Evolutionary conservation across 2,113 vertebrate genomes (phyloP), one percentile per base, ranked within the genome.

Genomic region (Sinocyclocheilus anophthalmus): DNA sequence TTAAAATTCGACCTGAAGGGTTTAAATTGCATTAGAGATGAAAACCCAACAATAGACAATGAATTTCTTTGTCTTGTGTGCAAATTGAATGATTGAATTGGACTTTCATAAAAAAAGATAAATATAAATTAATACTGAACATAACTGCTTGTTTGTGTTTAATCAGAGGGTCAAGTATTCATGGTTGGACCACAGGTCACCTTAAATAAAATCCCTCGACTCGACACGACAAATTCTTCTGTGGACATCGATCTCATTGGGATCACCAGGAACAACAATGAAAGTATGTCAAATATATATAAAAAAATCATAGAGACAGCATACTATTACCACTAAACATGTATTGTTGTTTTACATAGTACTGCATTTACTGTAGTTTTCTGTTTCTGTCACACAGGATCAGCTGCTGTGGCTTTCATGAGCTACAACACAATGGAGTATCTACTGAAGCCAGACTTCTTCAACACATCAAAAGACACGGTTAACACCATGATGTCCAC

Each of bases 401-500:
- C 16, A 26, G 70, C 77, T 37, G 16, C 30, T 55, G 83, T 81
- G 48, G 75, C 61, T 33, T 86, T 88, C 20, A 33, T 79, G 16
- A 86, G 65, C 33, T 88, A 82, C 50, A 22, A 0, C 24, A 48
- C 24, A 55, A 63, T 89, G 83, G 50, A 4, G 8, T 22, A 1
- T 9, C 33, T 86, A 20, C 76, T 69, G 65, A 69, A 69, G 14
- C 65, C 65, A 9, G 65, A 69, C 30, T 69, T 69, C 7, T 69
- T 69, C 1, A 82, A 84, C 75, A 81, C 5, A 26, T 8, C 13
- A 6, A 13, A 26, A 1, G 22, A 5, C n/a, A 72, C 67, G 2
- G 1, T 61, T 24, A 87, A 87, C 42, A 78, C 26, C 37, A 80
- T 87, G 75, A 48, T 89, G 75, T 33, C 88, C 42, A 16, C 26